Conservation (phyloP, 2,888 invertebrate species). For the Sinhomidia bicolor region DNA sequence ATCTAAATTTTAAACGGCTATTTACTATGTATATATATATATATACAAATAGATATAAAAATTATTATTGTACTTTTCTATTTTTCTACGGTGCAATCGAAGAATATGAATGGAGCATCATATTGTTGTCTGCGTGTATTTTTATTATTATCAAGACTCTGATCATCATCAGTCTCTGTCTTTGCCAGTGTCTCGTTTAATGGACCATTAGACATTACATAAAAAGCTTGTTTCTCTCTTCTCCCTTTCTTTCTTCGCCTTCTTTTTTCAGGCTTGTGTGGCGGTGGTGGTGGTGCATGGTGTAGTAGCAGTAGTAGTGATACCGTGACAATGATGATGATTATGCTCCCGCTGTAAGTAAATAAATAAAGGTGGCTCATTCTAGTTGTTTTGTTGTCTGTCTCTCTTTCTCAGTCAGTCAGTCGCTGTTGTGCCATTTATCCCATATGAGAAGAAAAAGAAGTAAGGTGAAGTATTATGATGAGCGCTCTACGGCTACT, state of each 20-base stretch:
- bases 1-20: too few relatives aligned
- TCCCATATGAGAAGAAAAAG: conserved; percentile 9
- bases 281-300: conserved; percentile 22
- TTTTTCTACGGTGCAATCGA: too few relatives aligned
- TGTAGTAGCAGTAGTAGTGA: too few relatives aligned
- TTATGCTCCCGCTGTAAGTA: conserved; percentile 54
- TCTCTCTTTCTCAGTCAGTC: conserved; percentile 10
- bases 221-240: conserved; percentile 43
- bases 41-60: too few relatives aligned
- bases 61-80: too few relatives aligned
- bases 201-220: conserved; percentile 54
- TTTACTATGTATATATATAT: too few relatives aligned
- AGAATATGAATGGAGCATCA: neutral
- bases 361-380: conserved; percentile 61
- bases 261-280: conserved; percentile 6
- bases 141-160: conserved; percentile 12
- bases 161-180: conserved; percentile 41
- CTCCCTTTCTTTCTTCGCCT: conserved; percentile 1
- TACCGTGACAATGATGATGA: conserved; percentile 27
- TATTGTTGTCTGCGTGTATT: neutral
- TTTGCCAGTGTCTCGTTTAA: conserved; percentile 55
- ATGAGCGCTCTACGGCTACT: conserved; percentile 58
- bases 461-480: conserved; percentile 54
- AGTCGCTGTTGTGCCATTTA: conserved; percentile 34
- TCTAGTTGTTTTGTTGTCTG: conserved; percentile 26